phyloP scores from a whole-genome alignment of 1,140 invertebrate species.

The Drosophila sproati region DNA sequence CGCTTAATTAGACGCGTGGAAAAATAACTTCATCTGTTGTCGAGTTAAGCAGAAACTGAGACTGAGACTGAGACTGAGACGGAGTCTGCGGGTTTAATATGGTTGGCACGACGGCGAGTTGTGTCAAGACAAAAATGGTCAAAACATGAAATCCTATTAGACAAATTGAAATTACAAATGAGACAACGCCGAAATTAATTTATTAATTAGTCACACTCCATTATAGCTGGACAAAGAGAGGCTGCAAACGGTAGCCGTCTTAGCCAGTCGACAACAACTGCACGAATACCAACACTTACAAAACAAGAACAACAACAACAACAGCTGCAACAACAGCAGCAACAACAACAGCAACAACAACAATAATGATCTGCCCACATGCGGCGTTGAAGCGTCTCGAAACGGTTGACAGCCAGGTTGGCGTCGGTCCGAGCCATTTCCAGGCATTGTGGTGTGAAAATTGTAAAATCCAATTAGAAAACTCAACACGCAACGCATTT shows the following conservation, averaged over 20 bases:
- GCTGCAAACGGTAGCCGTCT: slow-evolving; percentile 45
- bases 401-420: slow-evolving; percentile 42
- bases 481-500: slow-evolving; percentile 57
- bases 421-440: slow-evolving; percentile 29
- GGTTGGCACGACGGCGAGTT: slow-evolving; percentile 35
- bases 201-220: slow-evolving; percentile 82
- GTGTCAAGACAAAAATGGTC: slow-evolving; percentile 71
- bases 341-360: slow-evolving; percentile 4
- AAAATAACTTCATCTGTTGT: slow-evolving; percentile 63
- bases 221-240: slow-evolving; percentile 72
- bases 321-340: neutral
- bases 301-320: slow-evolving; percentile 27
- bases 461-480: slow-evolving; percentile 52
- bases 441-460: slow-evolving; percentile 41
- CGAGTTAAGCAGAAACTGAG: slow-evolving; percentile 22
- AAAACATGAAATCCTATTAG: slow-evolving; percentile 83
- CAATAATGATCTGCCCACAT: slow-evolving; percentile 70
- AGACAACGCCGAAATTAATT: slow-evolving; percentile 80
- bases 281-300: slow-evolving; percentile 32
- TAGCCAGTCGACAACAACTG: slow-evolving; percentile 26
- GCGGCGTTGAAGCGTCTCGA: slow-evolving; percentile 51
- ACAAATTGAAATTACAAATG: slow-evolving; percentile 83
- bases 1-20: slow-evolving; percentile 73
- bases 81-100: slow-evolving; percentile 11
- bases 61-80: slow-evolving; percentile 12